Base-by-base conservation (phyloP, 2,888 invertebrate genomes). In the Tenthredo livida region DNA sequence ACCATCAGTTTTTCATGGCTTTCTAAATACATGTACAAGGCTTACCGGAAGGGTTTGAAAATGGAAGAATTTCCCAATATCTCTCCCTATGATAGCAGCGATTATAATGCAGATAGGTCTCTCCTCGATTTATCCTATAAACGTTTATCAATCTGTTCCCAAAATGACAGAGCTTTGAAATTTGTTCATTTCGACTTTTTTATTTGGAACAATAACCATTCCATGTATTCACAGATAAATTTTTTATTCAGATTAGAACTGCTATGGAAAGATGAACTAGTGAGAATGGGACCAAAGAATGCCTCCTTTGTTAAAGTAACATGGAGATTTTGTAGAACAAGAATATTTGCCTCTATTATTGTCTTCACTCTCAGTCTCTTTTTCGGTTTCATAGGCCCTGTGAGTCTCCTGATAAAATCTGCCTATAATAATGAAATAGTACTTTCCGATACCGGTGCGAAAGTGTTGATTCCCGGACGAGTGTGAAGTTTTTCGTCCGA, bases 1-100 rank as follows among this genome's bases (percentile, higher is more conserved):
- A 94, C 94, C 86, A 91, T 94, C 70, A 94, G 94, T 25, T 94
- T 94, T 87, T 92, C 94, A 37, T 95, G 95, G 95, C 90, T 95
- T 88, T 94, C 94, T 0, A 91, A 91, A 9, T 93, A 94, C 84
- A 93, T 95, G 92, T 94, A 94, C 93, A 92, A 92, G 65, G 94
- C 94, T 1, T 94, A 94, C 88, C 92, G 92, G 65, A 91, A 92
- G 70, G 94, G 94, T 17, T 90, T 94, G 1, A 91, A 91, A 2
- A 87, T 92, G 25, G 90, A 93, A 0, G 93, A 94, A 85, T 88
- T 94, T 47, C 90, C 94, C 88, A 86, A 88, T 86, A 86, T 94
- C 85, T 94, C 94, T 7, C 92, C 94, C 5, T 91, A 93, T 65
- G 95, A 95, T 85, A 92, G 93, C 75, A 94, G 94, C 87, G 93